Evolutionary conservation across 2,113 vertebrate genomes (phyloP), one percentile per base, ranked within the genome.

Genomic region (Arizona elegans): DNA sequence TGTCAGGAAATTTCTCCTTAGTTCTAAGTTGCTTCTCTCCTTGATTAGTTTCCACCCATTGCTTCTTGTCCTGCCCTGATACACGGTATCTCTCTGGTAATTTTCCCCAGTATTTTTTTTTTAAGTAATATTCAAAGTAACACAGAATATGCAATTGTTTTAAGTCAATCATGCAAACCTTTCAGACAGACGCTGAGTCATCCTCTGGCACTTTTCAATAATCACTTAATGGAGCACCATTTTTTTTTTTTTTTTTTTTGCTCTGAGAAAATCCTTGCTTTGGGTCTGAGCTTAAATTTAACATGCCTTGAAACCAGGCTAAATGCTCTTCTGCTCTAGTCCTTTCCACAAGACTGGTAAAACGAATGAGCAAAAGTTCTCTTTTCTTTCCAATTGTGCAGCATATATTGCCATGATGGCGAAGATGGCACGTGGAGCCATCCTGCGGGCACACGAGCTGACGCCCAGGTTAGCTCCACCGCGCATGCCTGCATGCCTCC

Each of bases 121-220:
- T 65, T 33, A 15, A 65, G 47, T 87, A 70, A 17, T 90, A 9
- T 92, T 91, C 47, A 92, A 91, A 91, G 87, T 92, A 43, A 88
- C 85, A 91, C 33, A 92, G 90, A 87, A 90, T 0, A 0, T 17
- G 1, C 94, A 87, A 29, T 89, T 8, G n/a, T 43, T 93, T 92
- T 93, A 90, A 88, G 88, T 90, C 89, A 70, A n/a, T 94, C 93
- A 55, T 50, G 47, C 91, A 55, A 88, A 91, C 90, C 95, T 95
- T 88, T 24, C 47, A 96, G 55, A 87, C 94, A 96, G 94, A 94
- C 88, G 94, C 0, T 65, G 95, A 94, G 93, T 95, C 29, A 2
- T 95, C 96, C 94, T 90, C 94, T 95, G 94, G 94, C 90, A 23
- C 91, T 95, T 95, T 92, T 94, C 1, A 3, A 92, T 95, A 96